Percentiles rank a stretch among this genome's conserved stretches.
phyloP scores from a whole-genome alignment of 1,140 invertebrate species.

The Atopsyche davidsoni region DNA sequence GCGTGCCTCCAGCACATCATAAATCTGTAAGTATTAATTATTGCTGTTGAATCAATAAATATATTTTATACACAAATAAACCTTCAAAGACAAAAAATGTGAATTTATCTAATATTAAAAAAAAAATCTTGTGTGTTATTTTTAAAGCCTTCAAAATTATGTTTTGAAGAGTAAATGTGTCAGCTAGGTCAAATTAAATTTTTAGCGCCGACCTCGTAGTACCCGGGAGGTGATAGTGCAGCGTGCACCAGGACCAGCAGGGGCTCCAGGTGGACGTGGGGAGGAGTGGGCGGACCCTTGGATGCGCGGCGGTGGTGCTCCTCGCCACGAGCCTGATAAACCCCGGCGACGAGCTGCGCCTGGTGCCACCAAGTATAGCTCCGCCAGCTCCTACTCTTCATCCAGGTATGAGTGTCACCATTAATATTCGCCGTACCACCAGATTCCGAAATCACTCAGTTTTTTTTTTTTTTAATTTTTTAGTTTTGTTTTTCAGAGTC shows the following conservation, averaged over 20 bases:
- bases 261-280: constrained; percentile 48
- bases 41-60: too few relatives aligned
- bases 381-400: constrained; percentile 68
- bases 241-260: constrained; percentile 48
- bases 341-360: background rate
- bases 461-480: background rate
- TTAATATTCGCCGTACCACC: too few relatives aligned
- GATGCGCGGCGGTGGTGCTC: constrained; percentile 60
- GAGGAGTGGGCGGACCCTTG: constrained; percentile 93
- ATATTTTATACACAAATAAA: too few relatives aligned
- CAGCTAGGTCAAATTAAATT: too few relatives aligned
- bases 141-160: too few relatives aligned
- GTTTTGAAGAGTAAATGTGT: too few relatives aligned
- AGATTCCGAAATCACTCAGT: too few relatives aligned
- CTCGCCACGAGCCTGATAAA: background rate
- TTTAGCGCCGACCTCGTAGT: constrained; percentile 54
- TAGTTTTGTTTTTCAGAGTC: background rate
- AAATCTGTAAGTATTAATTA: constrained; percentile 16
- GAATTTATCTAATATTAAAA: too few relatives aligned
- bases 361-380: constrained; percentile 53
- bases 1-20: constrained; percentile 9
- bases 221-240: constrained; percentile 74
- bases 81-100: too few relatives aligned
- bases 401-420: too few relatives aligned
- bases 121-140: too few relatives aligned